These are phyloP conservation scores for Lasioglossum zephyrum DNA, from an alignment of 2,888 invertebrate species.

Conservation along the genomic window DNA sequence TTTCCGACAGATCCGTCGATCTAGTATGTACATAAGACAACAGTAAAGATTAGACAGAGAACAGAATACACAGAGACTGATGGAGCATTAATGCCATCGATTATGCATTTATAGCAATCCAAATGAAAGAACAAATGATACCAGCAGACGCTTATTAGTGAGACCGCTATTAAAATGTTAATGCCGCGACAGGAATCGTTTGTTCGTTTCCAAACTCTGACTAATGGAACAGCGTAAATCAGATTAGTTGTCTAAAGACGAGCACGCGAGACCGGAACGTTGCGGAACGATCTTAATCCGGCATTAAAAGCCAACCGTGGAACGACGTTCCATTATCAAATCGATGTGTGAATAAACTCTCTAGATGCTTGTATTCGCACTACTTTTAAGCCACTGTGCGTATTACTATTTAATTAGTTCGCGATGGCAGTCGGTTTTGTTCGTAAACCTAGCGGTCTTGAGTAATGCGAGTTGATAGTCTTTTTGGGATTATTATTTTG, in stretches of 20 bases:
- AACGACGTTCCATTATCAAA: neutral
- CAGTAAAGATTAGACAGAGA: neutral
- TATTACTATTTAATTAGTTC: neutral
- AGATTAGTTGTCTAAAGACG: conserved; percentile 1
- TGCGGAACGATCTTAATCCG: neutral
- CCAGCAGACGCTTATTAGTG: neutral
- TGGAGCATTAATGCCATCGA: neutral
- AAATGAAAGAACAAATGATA: neutral
- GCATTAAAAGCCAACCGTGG: neutral
- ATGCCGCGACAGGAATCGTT: neutral
- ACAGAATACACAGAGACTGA: neutral
- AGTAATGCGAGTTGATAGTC: neutral
- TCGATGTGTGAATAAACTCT: neutral
- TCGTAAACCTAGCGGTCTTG: neutral
- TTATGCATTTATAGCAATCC: neutral
- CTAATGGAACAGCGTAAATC: conserved; percentile 2
- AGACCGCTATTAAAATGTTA: neutral
- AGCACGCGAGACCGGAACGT: neutral
- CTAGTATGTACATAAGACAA: neutral
- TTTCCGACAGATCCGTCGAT: neutral
- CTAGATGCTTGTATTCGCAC: neutral
- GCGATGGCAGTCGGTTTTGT: neutral
- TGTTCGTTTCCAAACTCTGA: neutral
- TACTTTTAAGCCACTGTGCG: neutral
- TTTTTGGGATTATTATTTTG: neutral